A percentile compares a stretch with the other conserved stretches of the same genome.
Evolutionary conservation across 1,140 invertebrate species (phyloP).

Genomic region (Halesus radiatus): DNA sequence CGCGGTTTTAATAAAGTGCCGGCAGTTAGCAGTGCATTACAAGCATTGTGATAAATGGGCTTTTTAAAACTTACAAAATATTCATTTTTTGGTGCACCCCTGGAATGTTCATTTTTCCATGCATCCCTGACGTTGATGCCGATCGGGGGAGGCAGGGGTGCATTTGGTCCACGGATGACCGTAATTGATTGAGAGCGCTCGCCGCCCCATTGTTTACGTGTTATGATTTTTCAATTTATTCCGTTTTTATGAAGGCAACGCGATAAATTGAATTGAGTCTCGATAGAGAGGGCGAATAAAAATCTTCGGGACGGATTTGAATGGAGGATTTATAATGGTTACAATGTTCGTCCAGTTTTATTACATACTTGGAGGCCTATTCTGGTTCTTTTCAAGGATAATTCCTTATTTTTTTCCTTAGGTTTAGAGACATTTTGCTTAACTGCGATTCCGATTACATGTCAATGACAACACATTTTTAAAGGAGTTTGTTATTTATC

Average conservation of each 20-base stretch:
- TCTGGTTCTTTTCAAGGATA: too few relatives aligned
- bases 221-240: conserved; percentile 20
- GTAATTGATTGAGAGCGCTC: conserved; percentile 37
- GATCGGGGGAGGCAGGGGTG: conserved; percentile 36
- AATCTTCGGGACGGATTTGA: too few relatives aligned
- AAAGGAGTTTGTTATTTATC: too few relatives aligned
- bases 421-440: too few relatives aligned
- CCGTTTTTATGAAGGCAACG: conserved; percentile 7
- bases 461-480: too few relatives aligned
- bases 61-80: conserved; percentile 36
- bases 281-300: neutral
- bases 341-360: too few relatives aligned
- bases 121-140: conserved; percentile 29
- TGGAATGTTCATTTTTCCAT: conserved; percentile 19
- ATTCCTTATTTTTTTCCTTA: too few relatives aligned
- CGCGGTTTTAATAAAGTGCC: conserved; percentile 6
- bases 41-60: conserved; percentile 42
- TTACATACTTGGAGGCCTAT: too few relatives aligned
- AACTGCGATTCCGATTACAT: too few relatives aligned
- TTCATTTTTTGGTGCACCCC: too few relatives aligned
- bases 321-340: too few relatives aligned
- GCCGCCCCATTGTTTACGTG: conserved; percentile 2
- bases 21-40: conserved; percentile 31
- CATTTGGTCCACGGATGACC: conserved; percentile 24
- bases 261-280: neutral